Evolutionary conservation across 2,797 vertebrate species (phyloP).

Genomic region (Halcyon badia): DNA sequence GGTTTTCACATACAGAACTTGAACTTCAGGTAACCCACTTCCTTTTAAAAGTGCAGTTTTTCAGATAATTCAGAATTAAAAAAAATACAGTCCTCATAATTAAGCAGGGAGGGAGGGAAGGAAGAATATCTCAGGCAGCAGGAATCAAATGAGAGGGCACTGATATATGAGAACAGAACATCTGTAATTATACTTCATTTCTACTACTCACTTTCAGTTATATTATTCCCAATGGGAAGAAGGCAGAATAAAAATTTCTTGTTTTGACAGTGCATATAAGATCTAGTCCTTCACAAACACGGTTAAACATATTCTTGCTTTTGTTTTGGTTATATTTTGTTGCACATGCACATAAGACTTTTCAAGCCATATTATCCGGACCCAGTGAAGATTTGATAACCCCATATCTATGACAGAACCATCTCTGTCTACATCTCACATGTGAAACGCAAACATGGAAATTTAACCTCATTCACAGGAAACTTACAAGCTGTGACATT

Average conservation of each 20-base stretch:
- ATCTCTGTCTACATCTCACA: neutral
- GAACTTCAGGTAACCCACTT: neutral
- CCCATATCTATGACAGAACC: neutral
- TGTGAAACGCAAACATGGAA: neutral
- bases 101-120: too few species aligned
- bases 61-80: neutral
- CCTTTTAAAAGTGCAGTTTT: neutral
- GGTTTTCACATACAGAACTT: neutral
- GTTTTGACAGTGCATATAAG: rapidly evolving
- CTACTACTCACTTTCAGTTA: neutral
- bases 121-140: neutral
- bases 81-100: neutral
- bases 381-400: neutral
- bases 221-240: neutral
- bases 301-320: neutral
- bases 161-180: neutral
- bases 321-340: neutral
- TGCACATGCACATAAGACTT: neutral
- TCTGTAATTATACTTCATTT: neutral
- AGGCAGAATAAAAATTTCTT: neutral
- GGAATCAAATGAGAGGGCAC: neutral
- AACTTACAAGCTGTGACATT: neutral
- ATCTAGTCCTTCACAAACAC: neutral
- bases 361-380: neutral
- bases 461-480: neutral